These are phyloP conservation scores for Saccopteryx bilineata DNA, from an alignment of 2,113 vertebrate genomes.

Conservation along the genomic window DNA sequence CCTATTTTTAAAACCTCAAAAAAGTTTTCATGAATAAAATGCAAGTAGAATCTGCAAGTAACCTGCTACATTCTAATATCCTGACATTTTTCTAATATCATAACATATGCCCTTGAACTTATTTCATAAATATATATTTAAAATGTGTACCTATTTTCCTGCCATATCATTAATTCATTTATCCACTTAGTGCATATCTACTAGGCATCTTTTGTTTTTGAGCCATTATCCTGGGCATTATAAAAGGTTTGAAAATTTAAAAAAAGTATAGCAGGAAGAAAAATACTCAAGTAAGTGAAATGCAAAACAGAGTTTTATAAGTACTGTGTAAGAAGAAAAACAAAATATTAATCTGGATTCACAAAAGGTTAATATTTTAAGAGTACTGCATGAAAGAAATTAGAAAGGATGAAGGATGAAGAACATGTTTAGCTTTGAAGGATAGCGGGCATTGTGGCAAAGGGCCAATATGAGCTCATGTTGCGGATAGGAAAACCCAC, in stretches of 20 bases:
- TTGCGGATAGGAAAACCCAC: not conserved
- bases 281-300: not conserved
- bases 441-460: not conserved
- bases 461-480: not conserved
- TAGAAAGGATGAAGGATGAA: not conserved
- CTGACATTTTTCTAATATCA: not conserved
- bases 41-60: slow-evolving; percentile 16
- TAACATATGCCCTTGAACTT: not conserved
- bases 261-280: not conserved
- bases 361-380: not conserved
- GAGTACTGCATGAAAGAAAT: not conserved
- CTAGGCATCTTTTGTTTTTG: slow-evolving; percentile 1
- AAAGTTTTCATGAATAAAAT: slow-evolving; percentile 22
- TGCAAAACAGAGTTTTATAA: not conserved
- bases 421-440: not conserved
- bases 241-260: slow-evolving; percentile 23
- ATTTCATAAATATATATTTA: not conserved
- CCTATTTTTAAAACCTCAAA: slow-evolving; percentile 9
- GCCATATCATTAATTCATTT: not conserved
- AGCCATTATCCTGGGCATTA: not conserved
- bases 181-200: not conserved
- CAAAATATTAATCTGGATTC: not conserved
- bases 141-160: not conserved
- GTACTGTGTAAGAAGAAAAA: not conserved
- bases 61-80: not conserved